phyloP scores from a whole-genome alignment of 2,797 vertebrate species.

The Xiphorhynchus erythropygius region DNA sequence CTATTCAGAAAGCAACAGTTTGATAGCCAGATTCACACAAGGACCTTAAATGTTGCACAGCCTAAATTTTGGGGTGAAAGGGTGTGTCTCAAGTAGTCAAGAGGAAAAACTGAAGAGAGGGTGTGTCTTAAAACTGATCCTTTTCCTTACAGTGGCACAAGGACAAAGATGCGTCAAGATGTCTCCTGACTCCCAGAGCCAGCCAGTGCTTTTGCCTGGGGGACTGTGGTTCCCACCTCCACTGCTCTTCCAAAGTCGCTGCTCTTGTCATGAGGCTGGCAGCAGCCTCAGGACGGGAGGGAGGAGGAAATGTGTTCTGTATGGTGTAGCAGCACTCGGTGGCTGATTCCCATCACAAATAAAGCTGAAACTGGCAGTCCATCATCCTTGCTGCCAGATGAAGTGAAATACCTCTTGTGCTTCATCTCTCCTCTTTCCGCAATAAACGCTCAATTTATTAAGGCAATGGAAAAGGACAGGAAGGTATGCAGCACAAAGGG shows the following conservation, averaged over 20 bases:
- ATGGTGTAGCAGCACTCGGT: accelerated
- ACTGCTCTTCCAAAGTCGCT: neutral
- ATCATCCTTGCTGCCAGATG: neutral
- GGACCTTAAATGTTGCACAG: neutral
- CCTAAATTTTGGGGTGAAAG: neutral
- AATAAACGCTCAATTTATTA: neutral
- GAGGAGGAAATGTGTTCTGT: neutral
- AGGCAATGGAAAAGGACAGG: neutral
- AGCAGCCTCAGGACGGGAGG: accelerated
- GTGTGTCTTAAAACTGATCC: neutral
- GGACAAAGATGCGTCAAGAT: neutral
- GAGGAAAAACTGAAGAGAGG: neutral
- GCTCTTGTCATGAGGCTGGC: neutral
- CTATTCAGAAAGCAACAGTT: neutral
- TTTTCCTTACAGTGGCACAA: neutral
- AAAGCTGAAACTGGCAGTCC: neutral
- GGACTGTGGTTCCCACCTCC: neutral
- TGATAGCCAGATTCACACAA: neutral
- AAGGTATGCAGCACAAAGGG: neutral
- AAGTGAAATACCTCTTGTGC: accelerated
- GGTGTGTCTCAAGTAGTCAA: neutral
- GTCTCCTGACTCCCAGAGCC: accelerated
- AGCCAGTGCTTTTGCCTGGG: neutral
- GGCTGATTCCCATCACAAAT: neutral
- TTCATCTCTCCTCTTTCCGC: neutral